Conservation (phyloP, 2,113 vertebrate genomes). For the Dipodomys merriami region DNA sequence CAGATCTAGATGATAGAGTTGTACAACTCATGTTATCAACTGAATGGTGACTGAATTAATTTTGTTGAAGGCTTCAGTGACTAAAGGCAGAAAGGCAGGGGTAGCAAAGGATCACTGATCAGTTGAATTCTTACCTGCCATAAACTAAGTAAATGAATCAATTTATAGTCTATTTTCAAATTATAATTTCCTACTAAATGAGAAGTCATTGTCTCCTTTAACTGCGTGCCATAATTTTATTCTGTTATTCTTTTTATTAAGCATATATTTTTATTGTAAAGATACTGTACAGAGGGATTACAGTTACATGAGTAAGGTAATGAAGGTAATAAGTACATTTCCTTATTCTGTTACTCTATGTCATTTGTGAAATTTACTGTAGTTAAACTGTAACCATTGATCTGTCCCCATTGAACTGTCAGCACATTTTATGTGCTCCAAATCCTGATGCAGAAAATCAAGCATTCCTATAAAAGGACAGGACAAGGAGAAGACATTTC, state of each 20-base stretch:
- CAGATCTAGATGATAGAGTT: neutral
- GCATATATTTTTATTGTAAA: too few species aligned
- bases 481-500: slow-evolving; percentile 17
- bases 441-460: slow-evolving; percentile 19
- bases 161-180: neutral
- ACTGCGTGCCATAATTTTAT: slow-evolving; percentile 7
- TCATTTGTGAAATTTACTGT: neutral
- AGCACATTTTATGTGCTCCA: neutral
- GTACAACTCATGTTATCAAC: neutral
- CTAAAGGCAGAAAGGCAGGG: neutral
- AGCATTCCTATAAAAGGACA: neutral
- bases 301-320: too few species aligned
- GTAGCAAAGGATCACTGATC: neutral
- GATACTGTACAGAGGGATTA: too few species aligned
- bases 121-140: neutral
- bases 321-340: too few species aligned
- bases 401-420: neutral
- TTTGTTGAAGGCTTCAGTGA: neutral
- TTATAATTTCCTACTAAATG: neutral
- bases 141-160: neutral
- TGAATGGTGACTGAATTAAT: neutral
- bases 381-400: neutral
- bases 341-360: neutral
- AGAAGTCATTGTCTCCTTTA: neutral
- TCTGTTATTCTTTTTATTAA: neutral